These are phyloP conservation scores for Sitta carolinensis DNA, from an alignment of 2,797 vertebrate genomes.

Conservation along the genomic window DNA sequence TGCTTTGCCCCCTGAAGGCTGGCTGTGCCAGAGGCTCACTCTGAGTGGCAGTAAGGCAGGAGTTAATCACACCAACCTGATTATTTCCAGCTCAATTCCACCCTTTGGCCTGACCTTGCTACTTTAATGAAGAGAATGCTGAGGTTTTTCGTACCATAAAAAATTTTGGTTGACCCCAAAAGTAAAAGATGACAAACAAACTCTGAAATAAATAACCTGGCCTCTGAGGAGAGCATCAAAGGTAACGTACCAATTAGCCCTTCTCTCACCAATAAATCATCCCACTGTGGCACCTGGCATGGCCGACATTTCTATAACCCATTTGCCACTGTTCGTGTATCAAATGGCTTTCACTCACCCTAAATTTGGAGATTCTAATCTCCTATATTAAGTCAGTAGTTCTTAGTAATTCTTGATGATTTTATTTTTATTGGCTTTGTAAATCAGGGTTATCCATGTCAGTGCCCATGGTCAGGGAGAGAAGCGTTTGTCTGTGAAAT, in stretches of 20 bases:
- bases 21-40: neutral
- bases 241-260: slow-evolving; percentile 61
- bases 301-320: slow-evolving; percentile 63
- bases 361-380: slow-evolving; percentile 77
- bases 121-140: neutral
- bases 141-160: slow-evolving; percentile 9
- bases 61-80: neutral
- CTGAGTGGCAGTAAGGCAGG: neutral
- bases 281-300: neutral
- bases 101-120: slow-evolving; percentile 51
- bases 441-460: slow-evolving; percentile 79
- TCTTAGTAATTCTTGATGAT: slow-evolving; percentile 69
- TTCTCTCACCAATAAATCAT: slow-evolving; percentile 42
- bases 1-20: neutral
- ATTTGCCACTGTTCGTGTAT: slow-evolving; percentile 48
- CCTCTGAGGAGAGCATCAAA: neutral
- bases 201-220: neutral
- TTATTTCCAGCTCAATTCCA: slow-evolving; percentile 12
- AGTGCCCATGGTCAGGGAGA: slow-evolving; percentile 70
- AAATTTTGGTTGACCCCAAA: slow-evolving; percentile 16
- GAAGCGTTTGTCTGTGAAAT: slow-evolving; percentile 84
- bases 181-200: slow-evolving; percentile 23
- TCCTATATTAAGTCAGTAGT: slow-evolving; percentile 72
- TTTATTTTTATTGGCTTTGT: slow-evolving; percentile 80
- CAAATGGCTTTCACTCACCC: slow-evolving; percentile 67